Evolutionary conservation across 1,140 invertebrate species (phyloP).

Genomic region (Protaetia brevitarsis): DNA sequence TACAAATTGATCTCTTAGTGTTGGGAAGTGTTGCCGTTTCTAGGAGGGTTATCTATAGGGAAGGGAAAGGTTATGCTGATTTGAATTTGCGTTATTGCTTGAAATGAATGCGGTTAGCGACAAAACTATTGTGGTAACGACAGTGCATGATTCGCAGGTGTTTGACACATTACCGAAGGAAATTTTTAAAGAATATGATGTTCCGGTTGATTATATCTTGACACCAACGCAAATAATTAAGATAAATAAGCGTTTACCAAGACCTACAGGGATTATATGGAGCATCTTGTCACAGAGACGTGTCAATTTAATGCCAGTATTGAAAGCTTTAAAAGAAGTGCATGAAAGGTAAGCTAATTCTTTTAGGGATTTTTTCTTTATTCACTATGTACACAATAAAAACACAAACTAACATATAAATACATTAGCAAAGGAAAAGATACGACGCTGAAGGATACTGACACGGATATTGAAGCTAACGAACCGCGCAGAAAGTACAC

Average conservation of each 20-base stretch:
- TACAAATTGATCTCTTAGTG: slow-evolving; percentile 72
- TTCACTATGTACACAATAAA: background rate
- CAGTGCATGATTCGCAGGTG: slow-evolving; percentile 82
- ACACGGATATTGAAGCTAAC: slow-evolving; percentile 62
- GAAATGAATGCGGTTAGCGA: slow-evolving; percentile 71
- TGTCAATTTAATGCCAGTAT: slow-evolving; percentile 65
- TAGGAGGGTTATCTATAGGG: slow-evolving; percentile 69
- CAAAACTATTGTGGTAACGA: slow-evolving; percentile 70
- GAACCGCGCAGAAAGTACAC: slow-evolving; percentile 39
- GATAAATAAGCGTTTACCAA: slow-evolving; percentile 56
- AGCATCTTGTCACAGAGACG: slow-evolving; percentile 68
- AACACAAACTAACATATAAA: too few relatives aligned
- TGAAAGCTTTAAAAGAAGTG: slow-evolving; percentile 62
- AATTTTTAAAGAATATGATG: slow-evolving; percentile 73
- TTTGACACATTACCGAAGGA: slow-evolving; percentile 68
- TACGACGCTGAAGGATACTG: slow-evolving; percentile 61
- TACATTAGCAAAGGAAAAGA: slow-evolving; percentile 57
- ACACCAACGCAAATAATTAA: slow-evolving; percentile 73
- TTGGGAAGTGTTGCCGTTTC: slow-evolving; percentile 81
- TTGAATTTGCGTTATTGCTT: slow-evolving; percentile 78
- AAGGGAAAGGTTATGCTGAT: slow-evolving; percentile 84
- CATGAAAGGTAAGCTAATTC: slow-evolving; percentile 57
- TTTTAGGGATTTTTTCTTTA: slow-evolving; percentile 9
- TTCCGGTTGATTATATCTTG: slow-evolving; percentile 79
- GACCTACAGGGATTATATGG: slow-evolving; percentile 74